Conservation (phyloP, 1,140 invertebrate species). For the Hyposmocoma kahamanoa region DNA sequence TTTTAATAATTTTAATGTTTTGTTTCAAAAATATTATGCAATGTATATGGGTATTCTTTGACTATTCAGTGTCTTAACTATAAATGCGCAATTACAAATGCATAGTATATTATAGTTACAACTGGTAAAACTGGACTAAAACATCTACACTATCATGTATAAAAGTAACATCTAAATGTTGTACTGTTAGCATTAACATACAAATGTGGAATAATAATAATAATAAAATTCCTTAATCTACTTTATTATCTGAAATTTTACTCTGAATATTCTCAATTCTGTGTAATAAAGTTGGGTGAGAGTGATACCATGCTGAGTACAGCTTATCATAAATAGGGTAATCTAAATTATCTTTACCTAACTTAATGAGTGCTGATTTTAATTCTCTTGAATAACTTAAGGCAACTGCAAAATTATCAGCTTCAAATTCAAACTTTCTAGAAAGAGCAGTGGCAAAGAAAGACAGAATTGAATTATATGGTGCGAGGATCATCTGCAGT, state of each 20-base stretch:
- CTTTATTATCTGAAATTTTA: conserved; percentile 33
- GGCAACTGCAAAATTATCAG: conserved; percentile 93
- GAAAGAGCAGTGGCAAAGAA: conserved; percentile 81
- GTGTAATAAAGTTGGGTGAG: conserved; percentile 96
- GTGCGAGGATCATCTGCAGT: conserved; percentile 92
- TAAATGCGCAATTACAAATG: no score
- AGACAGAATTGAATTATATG: conserved; percentile 91
- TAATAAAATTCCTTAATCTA: conserved; percentile 18
- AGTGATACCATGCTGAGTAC: conserved; percentile 95
- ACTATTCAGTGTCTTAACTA: no score
- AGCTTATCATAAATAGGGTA: conserved; percentile 94
- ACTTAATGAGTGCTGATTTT: conserved; percentile 89
- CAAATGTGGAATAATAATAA: conserved; percentile 9
- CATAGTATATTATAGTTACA: no score
- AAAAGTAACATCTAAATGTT: no score
- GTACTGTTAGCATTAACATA: conserved; percentile 37
- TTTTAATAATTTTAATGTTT: no score
- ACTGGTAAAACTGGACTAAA: no score
- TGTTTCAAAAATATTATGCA: no score
- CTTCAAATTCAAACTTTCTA: conserved; percentile 94
- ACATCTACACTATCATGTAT: no score
- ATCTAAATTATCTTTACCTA: conserved; percentile 95
- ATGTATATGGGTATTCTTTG: no score
- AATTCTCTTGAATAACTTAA: conserved; percentile 84
- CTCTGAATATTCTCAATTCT: conserved; percentile 87